Evolutionary conservation across 2,113 vertebrate genomes (phyloP).

Genomic region (Hemicordylus capensis): DNA sequence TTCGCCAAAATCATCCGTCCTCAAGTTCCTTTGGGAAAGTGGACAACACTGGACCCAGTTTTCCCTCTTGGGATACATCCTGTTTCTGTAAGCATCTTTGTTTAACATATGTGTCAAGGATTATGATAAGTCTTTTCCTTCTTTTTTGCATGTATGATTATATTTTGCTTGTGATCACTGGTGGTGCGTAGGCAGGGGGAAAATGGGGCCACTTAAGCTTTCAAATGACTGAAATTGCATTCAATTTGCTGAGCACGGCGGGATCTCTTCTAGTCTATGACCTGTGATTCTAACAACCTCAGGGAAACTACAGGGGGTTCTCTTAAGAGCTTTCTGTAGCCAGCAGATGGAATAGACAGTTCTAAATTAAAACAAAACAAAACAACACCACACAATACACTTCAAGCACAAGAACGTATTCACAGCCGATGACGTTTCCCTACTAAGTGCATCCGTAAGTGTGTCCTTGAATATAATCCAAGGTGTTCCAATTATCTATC

Average conservation of each 20-base stretch:
- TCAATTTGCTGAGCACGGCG: slow-evolving; percentile 20
- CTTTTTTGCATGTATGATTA: not conserved
- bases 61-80: not conserved
- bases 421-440: not conserved
- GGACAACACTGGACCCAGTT: not conserved
- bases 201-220: slow-evolving; percentile 6
- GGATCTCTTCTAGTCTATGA: not conserved
- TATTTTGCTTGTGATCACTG: not conserved
- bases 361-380: rapidly evolving
- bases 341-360: not conserved
- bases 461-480: slow-evolving; percentile 10
- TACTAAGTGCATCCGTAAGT: not conserved
- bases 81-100: not conserved
- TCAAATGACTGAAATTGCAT: slow-evolving; percentile 14
- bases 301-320: not conserved
- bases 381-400: not conserved
- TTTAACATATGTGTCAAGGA: not conserved
- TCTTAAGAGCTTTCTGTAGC: not conserved
- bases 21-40: not conserved
- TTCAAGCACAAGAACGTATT: not conserved
- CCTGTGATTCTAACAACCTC: not conserved
- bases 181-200: not conserved
- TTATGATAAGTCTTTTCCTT: not conserved
- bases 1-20: not conserved
- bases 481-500: not conserved